Evolutionary conservation across 2,888 invertebrate species (phyloP), one percentile per base, ranked within the genome.

Genomic region (Aquatica leii): DNA sequence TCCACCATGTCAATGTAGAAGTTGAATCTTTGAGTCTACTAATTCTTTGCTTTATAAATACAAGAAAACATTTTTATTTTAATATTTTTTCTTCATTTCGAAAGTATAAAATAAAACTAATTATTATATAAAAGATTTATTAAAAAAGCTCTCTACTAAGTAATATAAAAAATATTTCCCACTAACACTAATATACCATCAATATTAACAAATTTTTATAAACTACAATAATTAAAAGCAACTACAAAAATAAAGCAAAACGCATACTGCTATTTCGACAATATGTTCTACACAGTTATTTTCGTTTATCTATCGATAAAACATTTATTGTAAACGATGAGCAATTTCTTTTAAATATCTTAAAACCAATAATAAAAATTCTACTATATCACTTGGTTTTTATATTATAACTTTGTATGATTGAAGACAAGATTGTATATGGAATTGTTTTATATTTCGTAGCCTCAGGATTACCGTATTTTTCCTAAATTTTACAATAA

Each of bases 91-190:
- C n/a, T n/a, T n/a, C n/a, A n/a, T n/a, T n/a, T n/a, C n/a, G n/a
- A n/a, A n/a, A n/a, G n/a, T n/a, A n/a, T n/a, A n/a, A n/a, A n/a
- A n/a, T n/a, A n/a, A n/a, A n/a, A n/a, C n/a, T n/a, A n/a, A n/a
- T n/a, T n/a, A n/a, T n/a, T 43, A 43, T 17, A 14, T 14, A 41
- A 41, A 41, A 14, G 46, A 57, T 46, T 46, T 46, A 46, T 46
- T 46, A 46, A 46, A 43, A 46, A 46, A 46, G 46, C 46, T 48
- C 56, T 18, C 58, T 60, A 53, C 49, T 31, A 49, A 54, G 14
- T 54, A 65, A 64, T 60, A 60, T 61, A 65, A 61, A 65, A 65
- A 65, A 65, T 65, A 65, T 58, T 59, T 52, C 51, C 64, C 57
- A 37, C 60, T 15, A 11, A 50, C 60, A 59, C 64, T 58, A 53